phyloP scores from a whole-genome alignment of 2,888 invertebrate genomes.

The Harpalus rubripes region DNA sequence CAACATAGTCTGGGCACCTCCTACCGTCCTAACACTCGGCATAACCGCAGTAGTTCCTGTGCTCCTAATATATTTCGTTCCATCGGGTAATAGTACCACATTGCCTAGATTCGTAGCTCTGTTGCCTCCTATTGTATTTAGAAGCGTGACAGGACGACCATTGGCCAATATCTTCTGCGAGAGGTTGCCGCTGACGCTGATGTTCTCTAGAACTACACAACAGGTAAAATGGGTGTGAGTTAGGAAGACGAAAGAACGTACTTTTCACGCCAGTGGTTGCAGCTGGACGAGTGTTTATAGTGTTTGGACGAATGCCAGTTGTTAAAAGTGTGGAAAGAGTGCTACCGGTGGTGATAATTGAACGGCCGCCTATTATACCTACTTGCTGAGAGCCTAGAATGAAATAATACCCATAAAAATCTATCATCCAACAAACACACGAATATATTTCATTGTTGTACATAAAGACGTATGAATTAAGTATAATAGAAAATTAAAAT shows the following conservation, averaged over 20 bases:
- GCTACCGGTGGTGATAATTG: conserved; percentile 71
- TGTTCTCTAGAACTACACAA: conserved; percentile 75
- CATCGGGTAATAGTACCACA: conserved; percentile 75
- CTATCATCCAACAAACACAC: not conserved
- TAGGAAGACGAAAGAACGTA: conserved; percentile 66
- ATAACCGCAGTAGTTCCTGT: not conserved
- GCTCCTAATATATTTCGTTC: conserved; percentile 69
- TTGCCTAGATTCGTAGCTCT: conserved; percentile 70
- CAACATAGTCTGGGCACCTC: conserved; percentile 35
- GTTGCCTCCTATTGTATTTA: conserved; percentile 71
- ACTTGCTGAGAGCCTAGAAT: conserved; percentile 39
- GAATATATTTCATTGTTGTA: not conserved
- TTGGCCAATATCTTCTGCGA: conserved; percentile 72
- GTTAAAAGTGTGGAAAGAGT: conserved; percentile 73
- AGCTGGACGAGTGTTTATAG: conserved; percentile 69
- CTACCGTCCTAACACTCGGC: conserved; percentile 37
- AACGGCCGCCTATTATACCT: conserved; percentile 67
- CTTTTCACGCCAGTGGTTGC: conserved; percentile 73
- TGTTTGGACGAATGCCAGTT: conserved; percentile 73
- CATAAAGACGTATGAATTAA: too few relatives aligned
- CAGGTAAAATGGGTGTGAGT: not conserved
- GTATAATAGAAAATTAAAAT: too few relatives aligned
- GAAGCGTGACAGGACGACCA: conserved; percentile 73
- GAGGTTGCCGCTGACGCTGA: conserved; percentile 72
- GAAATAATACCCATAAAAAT: not conserved